Conservation (phyloP, 2,113 vertebrate species). For the Nerophis lumbriciformis region DNA sequence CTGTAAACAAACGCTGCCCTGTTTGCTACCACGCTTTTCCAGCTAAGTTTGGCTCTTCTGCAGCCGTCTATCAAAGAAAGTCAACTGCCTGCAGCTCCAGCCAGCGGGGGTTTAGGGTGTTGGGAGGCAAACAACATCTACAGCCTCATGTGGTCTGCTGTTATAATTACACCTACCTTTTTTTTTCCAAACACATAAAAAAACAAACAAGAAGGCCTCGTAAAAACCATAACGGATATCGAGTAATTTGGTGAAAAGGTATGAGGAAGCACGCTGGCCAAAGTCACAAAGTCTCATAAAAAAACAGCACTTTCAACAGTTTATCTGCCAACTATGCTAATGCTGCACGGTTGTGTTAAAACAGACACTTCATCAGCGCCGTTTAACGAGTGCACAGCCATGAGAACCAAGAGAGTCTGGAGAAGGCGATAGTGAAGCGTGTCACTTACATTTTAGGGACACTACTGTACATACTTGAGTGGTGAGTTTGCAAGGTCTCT, state of each 20-base stretch:
- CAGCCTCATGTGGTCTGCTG: constrained; percentile 50
- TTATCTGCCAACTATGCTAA: constrained; percentile 63
- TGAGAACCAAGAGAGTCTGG: constrained; percentile 59
- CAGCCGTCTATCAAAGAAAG: constrained; percentile 24
- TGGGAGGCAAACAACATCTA: constrained; percentile 52
- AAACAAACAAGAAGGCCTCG: constrained; percentile 53
- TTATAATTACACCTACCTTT: constrained; percentile 69
- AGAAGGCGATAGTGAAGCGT: neutral
- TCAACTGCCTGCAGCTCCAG: constrained; percentile 22
- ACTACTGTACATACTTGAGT: neutral
- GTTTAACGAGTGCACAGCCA: constrained; percentile 46
- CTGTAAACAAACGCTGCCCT: constrained; percentile 1
- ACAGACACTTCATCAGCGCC: constrained; percentile 55
- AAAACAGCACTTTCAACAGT: constrained; percentile 48
- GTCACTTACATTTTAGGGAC: neutral
- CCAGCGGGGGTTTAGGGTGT: constrained; percentile 43
- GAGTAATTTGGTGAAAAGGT: constrained; percentile 45
- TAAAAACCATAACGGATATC: constrained; percentile 61
- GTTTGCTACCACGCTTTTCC: constrained; percentile 25
- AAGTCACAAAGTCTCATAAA: constrained; percentile 34
- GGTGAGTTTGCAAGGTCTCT: constrained; percentile 18
- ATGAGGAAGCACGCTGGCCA: constrained; percentile 27
- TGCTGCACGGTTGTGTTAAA: constrained; percentile 53
- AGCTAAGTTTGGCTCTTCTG: constrained; percentile 22
- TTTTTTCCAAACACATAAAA: constrained; percentile 69